Evolutionary conservation across 1,140 invertebrate species (phyloP), one percentile per base, ranked within the genome.

Genomic region (Lepidostoma basale): DNA sequence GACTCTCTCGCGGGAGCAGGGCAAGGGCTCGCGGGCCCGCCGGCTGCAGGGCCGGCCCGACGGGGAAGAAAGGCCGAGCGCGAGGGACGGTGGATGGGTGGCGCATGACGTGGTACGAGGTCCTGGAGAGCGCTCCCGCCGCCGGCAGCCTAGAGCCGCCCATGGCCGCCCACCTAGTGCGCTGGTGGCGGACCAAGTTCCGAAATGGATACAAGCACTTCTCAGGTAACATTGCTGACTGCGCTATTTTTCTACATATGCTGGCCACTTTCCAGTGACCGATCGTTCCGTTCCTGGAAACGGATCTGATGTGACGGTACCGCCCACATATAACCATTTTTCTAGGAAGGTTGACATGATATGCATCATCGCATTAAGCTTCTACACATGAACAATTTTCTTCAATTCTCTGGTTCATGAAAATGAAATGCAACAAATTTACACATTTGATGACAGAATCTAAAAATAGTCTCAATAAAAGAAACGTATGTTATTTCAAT

Each of bases 101-200:
- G 33, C 62, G 68, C 62, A 83, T 83, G 82, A 83, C 81, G 79
- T 83, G 81, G 79, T 83, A 83, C 80, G 81, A 82, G 79, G 79
- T 79, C 76, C 76, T 83, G 78, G 81, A 78, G 81, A 76, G 80
- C 79, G 76, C 77, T 76, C 76, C 79, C 77, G 80, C 77, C 77
- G 77, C 79, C 76, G 80, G 80, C 79, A 67, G 59, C 64, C 66
- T 62, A 47, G 80, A 81, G 77, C 84, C 83, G 82, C 85, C 83
- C 83, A 90, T 90, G 88, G 88, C 88, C 84, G 88, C 88, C 81
- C 88, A 89, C 84, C 86, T 90, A 78, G 87, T 90, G 77, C 89
- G 88, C 84, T 90, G 89, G 89, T 90, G 89, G 88, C 88, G 86
- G 85, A 87, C 88, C 78, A 88, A 88, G 82, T 88, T 89, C 83